phyloP scores from a whole-genome alignment of 2,888 invertebrate species.

The Polydrusus cervinus region DNA sequence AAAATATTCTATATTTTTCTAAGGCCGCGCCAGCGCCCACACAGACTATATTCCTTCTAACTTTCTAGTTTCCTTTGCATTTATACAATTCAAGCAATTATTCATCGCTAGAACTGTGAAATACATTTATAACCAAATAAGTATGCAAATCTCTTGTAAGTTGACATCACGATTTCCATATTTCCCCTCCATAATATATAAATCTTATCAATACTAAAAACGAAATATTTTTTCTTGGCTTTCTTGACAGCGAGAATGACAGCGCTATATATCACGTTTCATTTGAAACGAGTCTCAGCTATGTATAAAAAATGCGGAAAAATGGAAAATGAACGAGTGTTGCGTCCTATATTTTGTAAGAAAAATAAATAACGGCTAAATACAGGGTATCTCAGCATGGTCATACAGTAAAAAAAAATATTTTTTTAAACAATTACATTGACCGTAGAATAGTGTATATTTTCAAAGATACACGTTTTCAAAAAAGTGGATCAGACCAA shows the following conservation, averaged over 20 bases:
- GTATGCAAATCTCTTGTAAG: conserved; percentile 1
- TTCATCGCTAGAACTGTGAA: no score
- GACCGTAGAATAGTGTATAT: no score
- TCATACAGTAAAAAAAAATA: no score
- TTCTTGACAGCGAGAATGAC: conserved; percentile 37
- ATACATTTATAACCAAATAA: not conserved
- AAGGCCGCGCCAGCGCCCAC: no score
- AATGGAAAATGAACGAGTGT: conserved; percentile 47
- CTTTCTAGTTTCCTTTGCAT: no score
- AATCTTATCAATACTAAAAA: conserved; percentile 40
- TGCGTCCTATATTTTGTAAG: conserved; percentile 44
- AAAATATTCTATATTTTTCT: no score
- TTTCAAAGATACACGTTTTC: no score
- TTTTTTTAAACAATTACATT: no score
- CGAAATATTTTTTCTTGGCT: conserved; percentile 39
- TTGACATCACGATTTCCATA: conserved; percentile 14
- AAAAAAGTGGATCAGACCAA: no score
- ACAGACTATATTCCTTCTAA: no score
- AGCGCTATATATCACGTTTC: conserved; percentile 46
- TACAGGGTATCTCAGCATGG: no score
- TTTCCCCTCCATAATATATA: conserved; percentile 11
- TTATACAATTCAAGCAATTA: no score
- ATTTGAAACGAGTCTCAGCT: conserved; percentile 47
- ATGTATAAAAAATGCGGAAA: conserved; percentile 49
- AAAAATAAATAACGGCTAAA: conserved; percentile 32